These are phyloP conservation scores for Crotalus viridis DNA, from an alignment of 2,113 vertebrate genomes.

Conservation along the genomic window DNA sequence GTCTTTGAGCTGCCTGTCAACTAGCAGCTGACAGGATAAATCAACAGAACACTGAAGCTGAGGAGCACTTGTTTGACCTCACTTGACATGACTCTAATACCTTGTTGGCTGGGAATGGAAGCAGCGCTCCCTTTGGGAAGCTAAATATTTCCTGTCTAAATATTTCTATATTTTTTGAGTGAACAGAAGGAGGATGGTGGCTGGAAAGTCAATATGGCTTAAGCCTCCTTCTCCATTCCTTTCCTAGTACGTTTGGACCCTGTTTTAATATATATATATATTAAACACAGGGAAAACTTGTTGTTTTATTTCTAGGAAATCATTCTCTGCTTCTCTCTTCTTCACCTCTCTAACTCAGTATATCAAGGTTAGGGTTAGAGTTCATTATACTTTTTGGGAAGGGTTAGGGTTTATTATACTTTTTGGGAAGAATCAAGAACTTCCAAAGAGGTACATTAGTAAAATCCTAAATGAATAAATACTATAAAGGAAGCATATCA, in stretches of 20 bases:
- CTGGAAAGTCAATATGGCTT: conserved; percentile 49
- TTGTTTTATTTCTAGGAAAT: conserved; percentile 18
- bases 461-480: not conserved
- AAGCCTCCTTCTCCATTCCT: not conserved
- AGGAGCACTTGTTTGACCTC: conserved; percentile 59
- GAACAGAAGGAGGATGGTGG: conserved; percentile 40
- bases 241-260: conserved; percentile 29
- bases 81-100: conserved; percentile 61
- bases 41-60: conserved; percentile 40
- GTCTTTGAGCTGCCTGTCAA: conserved; percentile 30
- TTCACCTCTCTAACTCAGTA: not conserved
- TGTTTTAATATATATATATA: conserved; percentile 35
- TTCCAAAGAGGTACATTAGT: not conserved
- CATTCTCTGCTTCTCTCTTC: not conserved
- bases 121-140: conserved; percentile 51
- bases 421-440: not conserved
- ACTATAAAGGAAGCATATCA: not conserved
- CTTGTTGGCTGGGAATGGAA: conserved; percentile 5
- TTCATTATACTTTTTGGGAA: too few species aligned
- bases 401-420: too few species aligned
- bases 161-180: conserved; percentile 57
- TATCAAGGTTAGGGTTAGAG: too few species aligned
- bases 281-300: conserved; percentile 36
- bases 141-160: conserved; percentile 58
- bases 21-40: conserved; percentile 58